These are phyloP conservation scores for Luscinia megarhynchos DNA, from an alignment of 2,797 vertebrate genomes.

Conservation along the genomic window DNA sequence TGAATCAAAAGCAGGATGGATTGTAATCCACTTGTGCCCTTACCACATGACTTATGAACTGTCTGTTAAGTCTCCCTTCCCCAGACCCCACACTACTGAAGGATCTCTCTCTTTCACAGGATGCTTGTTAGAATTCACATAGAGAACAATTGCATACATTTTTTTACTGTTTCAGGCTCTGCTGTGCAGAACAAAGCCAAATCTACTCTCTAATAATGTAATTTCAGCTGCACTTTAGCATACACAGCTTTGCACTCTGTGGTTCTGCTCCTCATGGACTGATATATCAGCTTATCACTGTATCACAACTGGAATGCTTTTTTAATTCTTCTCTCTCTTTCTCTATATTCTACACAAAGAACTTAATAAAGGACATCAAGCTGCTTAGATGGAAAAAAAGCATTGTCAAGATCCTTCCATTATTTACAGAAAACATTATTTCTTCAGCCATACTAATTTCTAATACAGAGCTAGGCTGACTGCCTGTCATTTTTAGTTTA, in stretches of 20 bases:
- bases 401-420: background rate
- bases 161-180: constrained; percentile 44
- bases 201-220: background rate
- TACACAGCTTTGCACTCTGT: background rate
- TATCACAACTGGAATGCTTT: background rate
- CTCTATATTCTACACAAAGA: background rate
- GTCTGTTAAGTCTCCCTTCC: background rate
- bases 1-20: background rate
- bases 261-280: background rate
- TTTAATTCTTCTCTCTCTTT: background rate
- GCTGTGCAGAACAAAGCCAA: constrained; percentile 25
- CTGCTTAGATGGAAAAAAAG: background rate
- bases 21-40: background rate
- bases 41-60: background rate
- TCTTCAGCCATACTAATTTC: background rate
- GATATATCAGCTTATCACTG: background rate
- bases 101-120: background rate
- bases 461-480: background rate
- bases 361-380: background rate
- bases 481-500: constrained; percentile 3
- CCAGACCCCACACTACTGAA: background rate
- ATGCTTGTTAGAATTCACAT: background rate
- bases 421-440: background rate
- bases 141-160: background rate
- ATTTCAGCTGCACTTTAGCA: constrained; percentile 21